Base-by-base conservation (phyloP, 2,797 vertebrate genomes). In the Emys orbicularis region DNA sequence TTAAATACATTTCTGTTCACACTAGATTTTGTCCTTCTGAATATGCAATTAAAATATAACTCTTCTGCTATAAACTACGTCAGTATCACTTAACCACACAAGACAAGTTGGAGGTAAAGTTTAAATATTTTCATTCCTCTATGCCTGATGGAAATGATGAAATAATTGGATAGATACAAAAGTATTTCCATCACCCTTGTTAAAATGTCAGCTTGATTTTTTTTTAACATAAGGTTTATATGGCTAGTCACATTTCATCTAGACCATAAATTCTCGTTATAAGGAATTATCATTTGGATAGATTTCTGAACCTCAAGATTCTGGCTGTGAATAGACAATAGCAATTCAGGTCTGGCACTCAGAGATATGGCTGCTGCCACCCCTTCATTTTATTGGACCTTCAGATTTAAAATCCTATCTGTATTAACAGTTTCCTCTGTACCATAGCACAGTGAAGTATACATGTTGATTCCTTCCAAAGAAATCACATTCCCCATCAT, bases 81-180 rank as follows among this genome's bases (percentile, higher is more conserved):
- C 0, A 5, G 56, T 72, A 93, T 94, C 15, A 81, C 53, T 91
- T 94, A 88, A 0, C 0, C 53, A 83, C 89, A 68, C 76, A 86
- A 96, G 77, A n/a, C 84, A 85, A 72, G 25, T 31, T 87, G 89
- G 88, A 87, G 87, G 61, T 72, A 91, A 94, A 89, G 1, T 82
- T 65, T 79, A 53, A 87, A 76, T 65, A 11, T 34, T 93, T 95
- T 80, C 56, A 88, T 95, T 93, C 86, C 41, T 94, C 50, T 81
- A 3, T 87, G 84, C 82, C 41, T 72, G 81, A 92, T 95, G 90
- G 95, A 97, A 97, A 96, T 96, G 82, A 96, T 87, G 86, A 95
- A 97, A 97, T 96, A 95, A 92, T 88, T 95, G 81, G 37, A 16
- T 50, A 50, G 50, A 50, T 16, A 50, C 50, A 50, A 50, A 50